Conservation (phyloP, 2,797 vertebrate species). For the Diplodus sargus region DNA sequence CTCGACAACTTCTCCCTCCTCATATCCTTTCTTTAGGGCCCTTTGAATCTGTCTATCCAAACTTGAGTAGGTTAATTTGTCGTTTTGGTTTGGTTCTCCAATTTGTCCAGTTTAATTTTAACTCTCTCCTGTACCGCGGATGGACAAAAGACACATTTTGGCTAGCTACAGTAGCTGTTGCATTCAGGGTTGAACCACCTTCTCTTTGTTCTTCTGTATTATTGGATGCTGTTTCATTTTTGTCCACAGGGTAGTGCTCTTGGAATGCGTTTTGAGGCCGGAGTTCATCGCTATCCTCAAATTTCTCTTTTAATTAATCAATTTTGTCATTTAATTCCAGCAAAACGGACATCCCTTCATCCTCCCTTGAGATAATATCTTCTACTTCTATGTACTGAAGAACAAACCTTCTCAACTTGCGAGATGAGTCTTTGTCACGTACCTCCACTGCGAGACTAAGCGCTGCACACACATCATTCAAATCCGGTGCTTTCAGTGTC, state of each 20-base stretch:
- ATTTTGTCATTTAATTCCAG: not conserved
- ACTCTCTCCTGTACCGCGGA: not conserved
- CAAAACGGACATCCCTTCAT: not conserved
- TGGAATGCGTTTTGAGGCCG: not conserved
- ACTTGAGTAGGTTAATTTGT: too few species aligned
- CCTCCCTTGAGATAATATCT: not conserved
- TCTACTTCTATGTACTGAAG: not conserved
- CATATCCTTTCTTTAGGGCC: too few species aligned
- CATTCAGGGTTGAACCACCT: too few species aligned
- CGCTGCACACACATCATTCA: not conserved
- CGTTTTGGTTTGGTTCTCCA: not conserved
- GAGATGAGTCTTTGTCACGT: not conserved
- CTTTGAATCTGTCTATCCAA: too few species aligned
- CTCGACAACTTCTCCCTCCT: too few species aligned
- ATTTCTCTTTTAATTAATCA: not conserved
- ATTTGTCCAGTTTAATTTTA: slow-evolving; percentile 3
- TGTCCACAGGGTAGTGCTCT: not conserved
- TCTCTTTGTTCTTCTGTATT: not conserved
- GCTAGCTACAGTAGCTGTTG: not conserved
- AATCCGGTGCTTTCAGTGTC: not conserved
- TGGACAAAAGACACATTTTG: not conserved
- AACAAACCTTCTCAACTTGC: not conserved
- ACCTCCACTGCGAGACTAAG: not conserved
- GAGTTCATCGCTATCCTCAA: rapidly evolving
- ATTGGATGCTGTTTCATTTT: not conserved